Evolutionary conservation across 2,113 vertebrate genomes (phyloP).

Genomic region (Notothenia rossii): DNA sequence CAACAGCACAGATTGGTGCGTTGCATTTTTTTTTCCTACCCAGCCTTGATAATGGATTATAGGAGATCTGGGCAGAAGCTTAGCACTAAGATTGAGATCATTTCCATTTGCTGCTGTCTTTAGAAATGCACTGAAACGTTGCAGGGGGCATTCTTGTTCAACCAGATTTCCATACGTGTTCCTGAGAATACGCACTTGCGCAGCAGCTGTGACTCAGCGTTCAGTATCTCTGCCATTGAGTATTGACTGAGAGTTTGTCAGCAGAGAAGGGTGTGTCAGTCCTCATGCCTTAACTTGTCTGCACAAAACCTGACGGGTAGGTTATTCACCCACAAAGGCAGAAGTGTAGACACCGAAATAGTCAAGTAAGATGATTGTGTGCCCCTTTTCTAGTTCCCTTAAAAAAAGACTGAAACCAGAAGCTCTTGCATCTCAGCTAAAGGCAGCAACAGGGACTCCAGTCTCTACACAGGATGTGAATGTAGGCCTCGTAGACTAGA

Average conservation of each 20-base stretch:
- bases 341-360: neutral
- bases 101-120: slow-evolving; percentile 38
- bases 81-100: slow-evolving; percentile 36
- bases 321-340: slow-evolving; percentile 21
- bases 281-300: slow-evolving; percentile 62
- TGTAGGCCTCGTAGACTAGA: slow-evolving; percentile 22
- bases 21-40: slow-evolving; percentile 42
- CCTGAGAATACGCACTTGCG: slow-evolving; percentile 17
- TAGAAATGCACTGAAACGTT: slow-evolving; percentile 26
- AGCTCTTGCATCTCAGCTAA: neutral
- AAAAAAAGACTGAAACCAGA: slow-evolving; percentile 14
- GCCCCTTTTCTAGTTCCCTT: slow-evolving; percentile 21
- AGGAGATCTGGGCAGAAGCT: slow-evolving; percentile 35
- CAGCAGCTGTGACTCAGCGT: slow-evolving; percentile 55
- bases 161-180: slow-evolving; percentile 27
- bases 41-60: slow-evolving; percentile 55
- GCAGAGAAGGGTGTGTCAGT: slow-evolving; percentile 57
- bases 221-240: slow-evolving; percentile 23
- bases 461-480: slow-evolving; percentile 15
- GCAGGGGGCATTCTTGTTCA: slow-evolving; percentile 9
- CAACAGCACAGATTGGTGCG: slow-evolving; percentile 29
- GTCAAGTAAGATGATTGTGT: slow-evolving; percentile 8
- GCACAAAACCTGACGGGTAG: slow-evolving; percentile 28
- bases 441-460: neutral
- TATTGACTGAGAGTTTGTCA: slow-evolving; percentile 60